These are phyloP conservation scores for Amphiprion clarkii DNA, from an alignment of 2,797 vertebrate species.

Conservation along the genomic window DNA sequence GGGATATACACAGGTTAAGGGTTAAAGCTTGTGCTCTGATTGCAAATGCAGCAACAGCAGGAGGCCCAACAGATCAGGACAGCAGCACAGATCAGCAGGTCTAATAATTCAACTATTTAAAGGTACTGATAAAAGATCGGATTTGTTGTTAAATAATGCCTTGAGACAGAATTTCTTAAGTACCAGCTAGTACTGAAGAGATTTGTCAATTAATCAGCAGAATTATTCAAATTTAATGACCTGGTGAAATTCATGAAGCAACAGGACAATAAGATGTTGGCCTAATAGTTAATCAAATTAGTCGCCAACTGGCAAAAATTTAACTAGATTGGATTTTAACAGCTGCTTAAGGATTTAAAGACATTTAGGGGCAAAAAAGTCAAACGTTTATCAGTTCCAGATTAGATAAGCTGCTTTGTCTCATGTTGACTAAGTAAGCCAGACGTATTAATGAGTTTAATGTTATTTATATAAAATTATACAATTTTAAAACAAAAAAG, in stretches of 20 bases:
- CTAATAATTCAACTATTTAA: slow-evolving; percentile 69
- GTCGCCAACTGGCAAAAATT: neutral
- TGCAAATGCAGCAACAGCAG: slow-evolving; percentile 50
- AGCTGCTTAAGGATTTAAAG: neutral
- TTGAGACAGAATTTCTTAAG: slow-evolving; percentile 15
- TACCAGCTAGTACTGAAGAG: slow-evolving; percentile 32
- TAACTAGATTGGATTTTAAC: neutral
- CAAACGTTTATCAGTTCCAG: neutral
- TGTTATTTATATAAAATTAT: too few species aligned
- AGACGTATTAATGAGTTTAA: too few species aligned
- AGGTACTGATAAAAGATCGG: slow-evolving; percentile 49
- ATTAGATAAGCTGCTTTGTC: neutral
- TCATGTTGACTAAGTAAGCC: neutral
- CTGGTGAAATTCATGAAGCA: neutral
- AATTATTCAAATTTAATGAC: slow-evolving; percentile 5
- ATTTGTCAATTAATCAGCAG: slow-evolving; percentile 41
- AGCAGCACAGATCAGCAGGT: slow-evolving; percentile 60
- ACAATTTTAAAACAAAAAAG: neutral
- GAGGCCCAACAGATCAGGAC: slow-evolving; percentile 54
- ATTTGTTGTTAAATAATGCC: slow-evolving; percentile 55
- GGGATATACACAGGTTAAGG: slow-evolving; percentile 47
- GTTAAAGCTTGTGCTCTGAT: slow-evolving; percentile 66
- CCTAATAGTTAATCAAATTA: neutral
- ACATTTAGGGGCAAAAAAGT: neutral
- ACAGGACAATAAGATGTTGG: neutral